A percentile compares a stretch with the other conserved stretches of the same genome.
Evolutionary conservation across 2,113 vertebrate species (phyloP).

Genomic region (Megaceryle torquata): DNA sequence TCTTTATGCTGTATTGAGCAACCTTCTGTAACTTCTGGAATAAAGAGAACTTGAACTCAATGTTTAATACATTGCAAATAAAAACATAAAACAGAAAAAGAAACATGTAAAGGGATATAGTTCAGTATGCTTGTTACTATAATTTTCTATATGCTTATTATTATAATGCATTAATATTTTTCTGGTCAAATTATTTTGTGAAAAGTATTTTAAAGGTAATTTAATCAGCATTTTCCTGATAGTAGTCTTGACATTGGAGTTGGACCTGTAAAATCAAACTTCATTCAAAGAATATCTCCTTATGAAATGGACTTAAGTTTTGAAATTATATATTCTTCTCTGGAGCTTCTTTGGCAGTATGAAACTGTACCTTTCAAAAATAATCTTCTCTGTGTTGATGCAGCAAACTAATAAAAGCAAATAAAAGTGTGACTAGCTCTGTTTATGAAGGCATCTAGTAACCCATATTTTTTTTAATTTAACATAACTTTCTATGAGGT

Average conservation of each 20-base stretch:
- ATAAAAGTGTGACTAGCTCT: not conserved
- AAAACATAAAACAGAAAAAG: not conserved
- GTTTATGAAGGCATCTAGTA: slow-evolving; percentile 35
- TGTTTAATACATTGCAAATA: not conserved
- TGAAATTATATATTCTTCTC: not conserved
- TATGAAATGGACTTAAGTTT: not conserved
- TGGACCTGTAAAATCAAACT: not conserved
- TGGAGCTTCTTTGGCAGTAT: not conserved
- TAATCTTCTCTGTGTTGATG: not conserved
- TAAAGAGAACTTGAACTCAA: not conserved
- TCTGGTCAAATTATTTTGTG: not conserved
- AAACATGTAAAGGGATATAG: not conserved
- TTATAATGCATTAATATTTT: not conserved
- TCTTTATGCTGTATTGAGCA: not conserved
- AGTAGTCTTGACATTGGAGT: not conserved
- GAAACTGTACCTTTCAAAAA: not conserved
- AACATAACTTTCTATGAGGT: not conserved
- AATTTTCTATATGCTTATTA: not conserved
- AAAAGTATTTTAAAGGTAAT: accelerated
- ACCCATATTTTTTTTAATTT: not conserved
- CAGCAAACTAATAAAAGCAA: slow-evolving; percentile 53
- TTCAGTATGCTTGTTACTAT: not conserved
- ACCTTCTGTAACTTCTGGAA: not conserved
- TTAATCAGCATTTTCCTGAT: not conserved
- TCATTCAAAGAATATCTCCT: not conserved